Conservation (phyloP, 2,888 invertebrate species). For the Drosophila helvetica region DNA sequence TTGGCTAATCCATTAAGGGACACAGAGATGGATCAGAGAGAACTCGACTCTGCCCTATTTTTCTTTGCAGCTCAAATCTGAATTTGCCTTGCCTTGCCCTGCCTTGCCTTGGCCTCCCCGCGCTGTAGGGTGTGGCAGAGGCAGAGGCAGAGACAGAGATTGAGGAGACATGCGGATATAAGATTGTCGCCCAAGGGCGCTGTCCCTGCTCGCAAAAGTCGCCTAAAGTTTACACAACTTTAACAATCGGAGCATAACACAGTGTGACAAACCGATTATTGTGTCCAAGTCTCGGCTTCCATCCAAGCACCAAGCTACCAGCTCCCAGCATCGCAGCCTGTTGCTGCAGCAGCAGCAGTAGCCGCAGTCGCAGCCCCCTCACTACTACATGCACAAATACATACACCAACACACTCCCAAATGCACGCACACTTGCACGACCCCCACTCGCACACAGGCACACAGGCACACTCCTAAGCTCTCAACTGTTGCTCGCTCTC, state of each 20-base stretch:
- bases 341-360: conserved; percentile 55
- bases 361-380: conserved; percentile 8
- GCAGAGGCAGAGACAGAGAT: not conserved
- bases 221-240: conserved; percentile 28
- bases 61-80: not conserved
- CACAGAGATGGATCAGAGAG: conserved; percentile 11
- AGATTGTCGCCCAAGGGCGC: conserved; percentile 21
- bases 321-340: conserved; percentile 64
- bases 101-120: not conserved
- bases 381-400: not conserved
- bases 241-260: conserved; percentile 29
- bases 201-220: conserved; percentile 2
- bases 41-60: conserved; percentile 6
- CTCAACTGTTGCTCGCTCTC: conserved; percentile 80
- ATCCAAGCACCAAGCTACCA: not conserved
- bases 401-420: not conserved
- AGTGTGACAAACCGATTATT: conserved; percentile 41
- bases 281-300: conserved; percentile 11
- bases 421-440: conserved; percentile 3
- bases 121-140: too few species aligned
- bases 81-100: not conserved
- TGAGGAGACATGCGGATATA: conserved; percentile 4
- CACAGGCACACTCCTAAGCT: conserved; percentile 27
- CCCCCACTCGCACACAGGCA: conserved; percentile 39
- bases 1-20: conserved; percentile 44